phyloP scores from a whole-genome alignment of 2,797 vertebrate genomes.

The Moxostoma hubbsi region DNA sequence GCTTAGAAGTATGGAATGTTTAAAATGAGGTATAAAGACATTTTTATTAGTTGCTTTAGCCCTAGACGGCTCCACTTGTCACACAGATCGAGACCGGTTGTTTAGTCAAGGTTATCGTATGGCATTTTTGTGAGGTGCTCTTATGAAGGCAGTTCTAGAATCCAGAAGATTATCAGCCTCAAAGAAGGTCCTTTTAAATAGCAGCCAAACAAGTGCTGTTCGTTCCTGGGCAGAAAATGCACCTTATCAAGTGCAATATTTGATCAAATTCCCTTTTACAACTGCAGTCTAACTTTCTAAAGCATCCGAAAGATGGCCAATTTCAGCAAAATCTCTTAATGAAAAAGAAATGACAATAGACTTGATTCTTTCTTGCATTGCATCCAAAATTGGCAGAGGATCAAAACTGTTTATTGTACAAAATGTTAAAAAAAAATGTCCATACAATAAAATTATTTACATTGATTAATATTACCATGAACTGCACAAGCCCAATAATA shows the following conservation, averaged over 20 bases:
- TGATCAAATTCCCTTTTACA: slow-evolving; percentile 27
- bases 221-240: slow-evolving; percentile 31
- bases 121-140: slow-evolving; percentile 42
- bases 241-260: neutral
- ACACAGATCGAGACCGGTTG: neutral
- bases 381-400: too few relatives aligned
- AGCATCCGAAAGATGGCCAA: neutral
- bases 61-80: slow-evolving; percentile 28
- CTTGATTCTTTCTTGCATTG: neutral
- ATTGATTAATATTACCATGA: too few relatives aligned
- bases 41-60: slow-evolving; percentile 10
- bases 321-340: too few relatives aligned
- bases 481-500: too few relatives aligned
- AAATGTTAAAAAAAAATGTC: too few relatives aligned
- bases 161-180: slow-evolving; percentile 50
- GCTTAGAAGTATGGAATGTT: slow-evolving; percentile 37
- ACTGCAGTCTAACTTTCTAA: neutral
- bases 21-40: neutral
- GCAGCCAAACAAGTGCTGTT: neutral
- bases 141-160: neutral
- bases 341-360: neutral
- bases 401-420: too few relatives aligned
- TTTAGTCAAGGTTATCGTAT: slow-evolving; percentile 51
- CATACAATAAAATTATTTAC: too few relatives aligned
- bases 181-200: slow-evolving; percentile 39